Conservation (phyloP, 2,113 vertebrate species). For the Neotragus pygmaeus region DNA sequence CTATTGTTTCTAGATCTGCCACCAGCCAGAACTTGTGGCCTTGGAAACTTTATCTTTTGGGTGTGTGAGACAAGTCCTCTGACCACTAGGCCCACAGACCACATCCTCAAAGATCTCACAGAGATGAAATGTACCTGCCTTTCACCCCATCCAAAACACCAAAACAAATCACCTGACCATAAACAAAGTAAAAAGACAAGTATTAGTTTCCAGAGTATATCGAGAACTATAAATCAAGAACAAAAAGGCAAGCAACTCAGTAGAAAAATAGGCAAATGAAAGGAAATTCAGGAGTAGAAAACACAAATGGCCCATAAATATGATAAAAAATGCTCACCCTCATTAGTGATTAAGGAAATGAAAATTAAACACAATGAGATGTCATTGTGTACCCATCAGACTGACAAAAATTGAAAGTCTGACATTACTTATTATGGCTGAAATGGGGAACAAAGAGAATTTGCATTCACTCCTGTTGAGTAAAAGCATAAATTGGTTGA, state of each 20-base stretch:
- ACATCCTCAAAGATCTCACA: not conserved
- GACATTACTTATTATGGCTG: not conserved
- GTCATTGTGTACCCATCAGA: not conserved
- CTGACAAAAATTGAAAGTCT: conserved; percentile 5
- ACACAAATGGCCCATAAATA: not conserved
- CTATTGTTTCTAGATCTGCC: not conserved
- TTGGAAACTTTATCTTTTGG: not conserved
- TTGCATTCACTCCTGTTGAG: not conserved
- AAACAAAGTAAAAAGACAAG: not conserved
- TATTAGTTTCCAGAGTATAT: not conserved
- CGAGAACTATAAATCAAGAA: not conserved
- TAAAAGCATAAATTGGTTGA: not conserved
- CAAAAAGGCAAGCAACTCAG: not conserved
- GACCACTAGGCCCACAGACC: not conserved
- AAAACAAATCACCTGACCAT: not conserved
- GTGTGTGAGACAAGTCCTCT: not conserved
- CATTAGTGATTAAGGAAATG: not conserved
- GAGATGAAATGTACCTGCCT: not conserved
- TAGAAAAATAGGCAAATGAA: not conserved
- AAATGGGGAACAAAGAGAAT: not conserved
- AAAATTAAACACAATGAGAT: not conserved
- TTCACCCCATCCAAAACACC: not conserved
- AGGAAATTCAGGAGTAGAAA: not conserved
- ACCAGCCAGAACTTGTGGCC: not conserved
- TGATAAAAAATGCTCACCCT: not conserved